Evolutionary conservation across 1,140 invertebrate genomes (phyloP), one percentile per base, ranked within the genome.

Genomic region (Aphis craccivora): DNA sequence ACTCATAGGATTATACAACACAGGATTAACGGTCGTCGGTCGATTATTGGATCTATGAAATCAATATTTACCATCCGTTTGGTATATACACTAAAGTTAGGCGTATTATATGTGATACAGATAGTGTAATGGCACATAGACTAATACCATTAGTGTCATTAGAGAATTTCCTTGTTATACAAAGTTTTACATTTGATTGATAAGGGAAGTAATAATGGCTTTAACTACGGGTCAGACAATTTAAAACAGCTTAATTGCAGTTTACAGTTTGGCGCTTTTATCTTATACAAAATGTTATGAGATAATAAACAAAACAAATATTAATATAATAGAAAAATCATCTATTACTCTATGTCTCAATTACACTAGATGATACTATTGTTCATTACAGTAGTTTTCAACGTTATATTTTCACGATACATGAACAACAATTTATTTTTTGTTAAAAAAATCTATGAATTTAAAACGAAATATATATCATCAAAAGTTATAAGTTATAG

Each of bases 141-240:
- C 60, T 35, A 81, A 92, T 7, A 84, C 76, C 45, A 92, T 92
- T 92, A 92, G 91, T 92, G 76, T 92, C 76, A 92, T 81, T 91
- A 91, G 60, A n/a, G 90, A 76, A 76, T 22, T 76, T 81, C 45
- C 76, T 83, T 92, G 91, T 83, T 92, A 84, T 51, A 48, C 67
- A 92, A 92, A 92, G 67, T 92, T 92, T 84, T 25, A 9, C n/a
- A 83, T 48, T 92, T 92, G 91, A 92, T 92, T 92, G 76, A 92
- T 92, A 92, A 92, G 90, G 55, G 40, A 91, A 81, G 76, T 92
- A 92, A 83, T 91, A 81, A 92, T 53, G 91, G 91, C 43, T 83
- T 45, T 48, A 11, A 22, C 30, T 89, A 89, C 35, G 23, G n/a
- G 88, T 89, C 0, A 23, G 51, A 55, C 88, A 55, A 89, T 89